Evolutionary conservation across 2,113 vertebrate species (phyloP).

Genomic region (Petroica traversi): DNA sequence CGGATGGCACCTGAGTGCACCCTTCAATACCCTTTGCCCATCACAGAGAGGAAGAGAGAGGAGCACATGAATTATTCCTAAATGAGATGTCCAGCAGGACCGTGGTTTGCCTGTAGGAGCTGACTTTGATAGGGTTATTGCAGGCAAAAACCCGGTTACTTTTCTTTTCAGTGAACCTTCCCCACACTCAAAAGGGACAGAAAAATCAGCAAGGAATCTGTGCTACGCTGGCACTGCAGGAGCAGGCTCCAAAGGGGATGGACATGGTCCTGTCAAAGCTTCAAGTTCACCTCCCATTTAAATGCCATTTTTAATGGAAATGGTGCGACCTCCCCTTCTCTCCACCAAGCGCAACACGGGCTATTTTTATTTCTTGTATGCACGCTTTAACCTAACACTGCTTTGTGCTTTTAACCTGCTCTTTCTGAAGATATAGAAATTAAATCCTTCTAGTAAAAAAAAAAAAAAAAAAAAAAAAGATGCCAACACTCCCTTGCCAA

Average conservation of each 20-base stretch:
- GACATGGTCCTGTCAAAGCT: neutral
- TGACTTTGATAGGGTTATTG: rapidly evolving
- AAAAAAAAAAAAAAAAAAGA: neutral
- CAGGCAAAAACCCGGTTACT: neutral
- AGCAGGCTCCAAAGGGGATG: neutral
- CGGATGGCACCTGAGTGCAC: neutral
- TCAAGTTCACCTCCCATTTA: neutral
- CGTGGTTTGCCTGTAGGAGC: rapidly evolving
- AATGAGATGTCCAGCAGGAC: neutral
- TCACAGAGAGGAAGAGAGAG: neutral
- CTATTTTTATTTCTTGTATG: neutral
- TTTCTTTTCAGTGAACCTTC: neutral
- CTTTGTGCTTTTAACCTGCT: neutral
- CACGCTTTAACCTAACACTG: rapidly evolving
- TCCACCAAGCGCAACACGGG: neutral
- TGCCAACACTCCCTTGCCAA: neutral
- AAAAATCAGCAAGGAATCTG: neutral
- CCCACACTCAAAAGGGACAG: neutral
- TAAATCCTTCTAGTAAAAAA: neutral
- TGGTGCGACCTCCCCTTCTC: neutral
- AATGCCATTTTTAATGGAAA: neutral
- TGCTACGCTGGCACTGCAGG: neutral
- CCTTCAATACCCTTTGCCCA: neutral
- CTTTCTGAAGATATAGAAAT: neutral
- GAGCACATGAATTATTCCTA: neutral